Percentiles rank a stretch among this genome's conserved stretches.
These are phyloP conservation scores for Hemitrygon akajei DNA, from an alignment of 2,797 vertebrate genomes.

Conservation along the genomic window DNA sequence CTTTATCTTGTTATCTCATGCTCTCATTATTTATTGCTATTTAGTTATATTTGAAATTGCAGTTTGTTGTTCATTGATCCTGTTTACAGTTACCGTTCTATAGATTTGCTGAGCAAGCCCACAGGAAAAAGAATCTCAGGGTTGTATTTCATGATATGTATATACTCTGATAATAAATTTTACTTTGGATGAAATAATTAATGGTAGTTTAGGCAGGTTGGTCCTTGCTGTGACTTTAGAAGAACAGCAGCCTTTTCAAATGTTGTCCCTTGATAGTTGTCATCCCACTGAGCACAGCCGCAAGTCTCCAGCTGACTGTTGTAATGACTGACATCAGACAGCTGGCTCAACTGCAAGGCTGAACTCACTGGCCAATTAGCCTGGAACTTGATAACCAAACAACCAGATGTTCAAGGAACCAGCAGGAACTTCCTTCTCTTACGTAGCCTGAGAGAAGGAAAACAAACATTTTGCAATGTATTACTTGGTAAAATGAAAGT, in stretches of 20 bases:
- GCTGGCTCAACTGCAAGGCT: neutral
- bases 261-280: neutral
- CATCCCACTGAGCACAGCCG: neutral
- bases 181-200: neutral
- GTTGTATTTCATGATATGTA: too few relatives aligned
- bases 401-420: constrained; percentile 13
- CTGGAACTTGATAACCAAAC: neutral
- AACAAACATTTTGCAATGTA: neutral
- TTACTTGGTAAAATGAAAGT: neutral
- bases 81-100: too few relatives aligned
- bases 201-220: neutral
- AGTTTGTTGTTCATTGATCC: too few relatives aligned
- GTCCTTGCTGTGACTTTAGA: neutral
- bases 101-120: too few relatives aligned
- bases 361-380: neutral
- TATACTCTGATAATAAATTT: too few relatives aligned
- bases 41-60: too few relatives aligned
- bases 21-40: too few relatives aligned
- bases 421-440: neutral
- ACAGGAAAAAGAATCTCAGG: too few relatives aligned
- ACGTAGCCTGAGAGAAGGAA: neutral
- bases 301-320: neutral
- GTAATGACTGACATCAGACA: neutral
- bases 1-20: too few relatives aligned
- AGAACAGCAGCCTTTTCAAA: neutral